Conservation (phyloP, 2,113 vertebrate genomes). For the Meriones unguiculatus region DNA sequence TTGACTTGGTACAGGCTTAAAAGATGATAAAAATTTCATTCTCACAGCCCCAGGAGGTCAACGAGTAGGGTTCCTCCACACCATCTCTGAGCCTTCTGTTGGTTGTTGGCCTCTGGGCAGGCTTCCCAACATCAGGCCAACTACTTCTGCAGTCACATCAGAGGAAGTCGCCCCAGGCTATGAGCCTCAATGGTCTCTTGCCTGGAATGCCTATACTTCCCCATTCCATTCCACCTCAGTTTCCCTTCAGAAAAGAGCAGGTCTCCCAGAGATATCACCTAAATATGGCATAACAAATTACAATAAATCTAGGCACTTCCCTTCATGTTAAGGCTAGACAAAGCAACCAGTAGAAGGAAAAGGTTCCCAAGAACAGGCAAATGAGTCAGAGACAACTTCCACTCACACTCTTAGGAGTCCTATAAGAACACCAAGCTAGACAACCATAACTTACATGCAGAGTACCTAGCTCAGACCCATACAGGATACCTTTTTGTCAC, state of each 20-base stretch:
- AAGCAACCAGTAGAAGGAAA: neutral
- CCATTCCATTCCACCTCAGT: neutral
- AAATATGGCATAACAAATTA: neutral
- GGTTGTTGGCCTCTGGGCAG: too few relatives aligned
- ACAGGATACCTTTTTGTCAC: neutral
- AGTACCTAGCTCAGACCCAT: neutral
- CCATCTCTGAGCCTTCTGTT: too few relatives aligned
- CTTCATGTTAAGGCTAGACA: neutral
- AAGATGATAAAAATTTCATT: slow-evolving; percentile 5
- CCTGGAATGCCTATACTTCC: too few relatives aligned
- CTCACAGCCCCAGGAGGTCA: neutral
- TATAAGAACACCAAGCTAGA: neutral
- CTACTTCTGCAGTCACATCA: too few relatives aligned
- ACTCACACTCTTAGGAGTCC: neutral
- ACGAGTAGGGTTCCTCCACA: too few relatives aligned
- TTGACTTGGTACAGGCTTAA: slow-evolving; percentile 12
- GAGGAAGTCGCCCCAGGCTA: too few relatives aligned
- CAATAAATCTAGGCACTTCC: neutral
- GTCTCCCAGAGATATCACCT: neutral
- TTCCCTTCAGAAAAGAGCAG: neutral
- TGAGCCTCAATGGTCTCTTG: too few relatives aligned
- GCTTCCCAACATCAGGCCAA: too few relatives aligned
- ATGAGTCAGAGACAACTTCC: neutral
- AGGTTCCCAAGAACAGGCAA: neutral
- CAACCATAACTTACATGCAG: neutral